Conservation (phyloP, 1,140 invertebrate species). For the Drosophila repleta region DNA sequence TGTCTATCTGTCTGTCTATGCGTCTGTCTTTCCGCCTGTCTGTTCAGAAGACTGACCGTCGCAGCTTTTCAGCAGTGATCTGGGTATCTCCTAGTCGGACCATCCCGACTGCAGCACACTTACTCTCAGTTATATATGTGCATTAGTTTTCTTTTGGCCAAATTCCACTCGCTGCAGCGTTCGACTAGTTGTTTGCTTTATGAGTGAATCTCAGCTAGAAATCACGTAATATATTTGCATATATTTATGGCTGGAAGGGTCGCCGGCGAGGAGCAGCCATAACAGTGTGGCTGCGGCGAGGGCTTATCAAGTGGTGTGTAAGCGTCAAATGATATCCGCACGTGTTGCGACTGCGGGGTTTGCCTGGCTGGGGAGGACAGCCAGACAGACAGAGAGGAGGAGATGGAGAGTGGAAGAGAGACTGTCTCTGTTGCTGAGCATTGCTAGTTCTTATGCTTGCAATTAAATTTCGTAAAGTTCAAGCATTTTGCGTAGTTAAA, state of each 20-base stretch:
- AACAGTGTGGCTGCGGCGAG: constrained; percentile 5
- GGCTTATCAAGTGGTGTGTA: constrained; percentile 18
- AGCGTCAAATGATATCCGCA: constrained; percentile 32
- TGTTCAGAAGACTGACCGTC: too few species aligned
- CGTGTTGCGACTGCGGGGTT: constrained; percentile 20
- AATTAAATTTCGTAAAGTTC: constrained; percentile 16
- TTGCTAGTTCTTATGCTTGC: constrained; percentile 7
- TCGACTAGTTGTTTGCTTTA: constrained; percentile 33
- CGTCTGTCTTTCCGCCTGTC: not conserved
- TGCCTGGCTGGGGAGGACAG: not conserved
- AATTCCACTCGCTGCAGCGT: constrained; percentile 6
- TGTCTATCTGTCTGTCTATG: not conserved
- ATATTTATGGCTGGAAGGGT: constrained; percentile 54
- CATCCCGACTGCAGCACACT: too few species aligned
- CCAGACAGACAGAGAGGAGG: not conserved
- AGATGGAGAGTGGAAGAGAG: not conserved
- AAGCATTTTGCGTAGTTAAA: constrained; percentile 33
- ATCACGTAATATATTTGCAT: constrained; percentile 72
- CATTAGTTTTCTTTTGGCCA: constrained; percentile 9
- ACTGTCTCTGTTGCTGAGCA: constrained; percentile 18
- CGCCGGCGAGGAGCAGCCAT: not conserved
- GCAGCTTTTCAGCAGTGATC: too few species aligned
- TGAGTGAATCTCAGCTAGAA: constrained; percentile 49
- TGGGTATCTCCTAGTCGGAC: too few species aligned
- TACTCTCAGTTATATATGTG: too few species aligned